Evolutionary conservation across 1,140 invertebrate species (phyloP).

Genomic region (Drosophila malerkotliana): DNA sequence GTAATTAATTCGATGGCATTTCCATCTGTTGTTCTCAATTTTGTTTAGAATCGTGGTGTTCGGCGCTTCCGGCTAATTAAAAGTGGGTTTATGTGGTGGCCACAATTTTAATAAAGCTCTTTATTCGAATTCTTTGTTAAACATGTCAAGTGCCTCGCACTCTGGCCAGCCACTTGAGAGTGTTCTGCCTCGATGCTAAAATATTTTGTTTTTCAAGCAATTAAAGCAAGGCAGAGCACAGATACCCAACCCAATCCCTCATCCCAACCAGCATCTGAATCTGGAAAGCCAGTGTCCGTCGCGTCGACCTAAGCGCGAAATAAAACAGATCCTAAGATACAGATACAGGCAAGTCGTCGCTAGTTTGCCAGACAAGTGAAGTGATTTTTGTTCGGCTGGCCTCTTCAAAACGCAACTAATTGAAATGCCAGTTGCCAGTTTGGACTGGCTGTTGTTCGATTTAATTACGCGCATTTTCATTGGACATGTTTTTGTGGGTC

Average conservation of each 20-base stretch:
- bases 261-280: background rate
- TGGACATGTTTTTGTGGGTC: constrained; percentile 73
- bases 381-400: constrained; percentile 38
- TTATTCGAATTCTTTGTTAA: constrained; percentile 8
- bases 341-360: constrained; percentile 29
- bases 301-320: constrained; percentile 29
- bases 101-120: constrained; percentile 1
- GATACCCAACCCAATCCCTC: constrained; percentile 23
- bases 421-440: constrained; percentile 69
- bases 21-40: constrained; percentile 30
- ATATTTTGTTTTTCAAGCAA: constrained; percentile 67
- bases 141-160: constrained; percentile 21
- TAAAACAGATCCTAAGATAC: constrained; percentile 58
- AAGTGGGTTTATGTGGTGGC: background rate
- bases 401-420: constrained; percentile 62
- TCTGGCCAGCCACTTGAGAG: constrained; percentile 35
- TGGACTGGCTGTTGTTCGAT: constrained; percentile 36
- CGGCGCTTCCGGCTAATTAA: constrained; percentile 18
- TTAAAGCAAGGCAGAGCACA: constrained; percentile 49
- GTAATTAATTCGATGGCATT: constrained; percentile 9
- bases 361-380: constrained; percentile 45
- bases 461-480: constrained; percentile 68
- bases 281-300: constrained; percentile 2
- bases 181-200: constrained; percentile 44
- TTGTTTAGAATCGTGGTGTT: constrained; percentile 1